These are phyloP conservation scores for Chiridota heheva DNA, from an alignment of 35 echinoderm and acorn worm genomes.

Conservation along the genomic window DNA sequence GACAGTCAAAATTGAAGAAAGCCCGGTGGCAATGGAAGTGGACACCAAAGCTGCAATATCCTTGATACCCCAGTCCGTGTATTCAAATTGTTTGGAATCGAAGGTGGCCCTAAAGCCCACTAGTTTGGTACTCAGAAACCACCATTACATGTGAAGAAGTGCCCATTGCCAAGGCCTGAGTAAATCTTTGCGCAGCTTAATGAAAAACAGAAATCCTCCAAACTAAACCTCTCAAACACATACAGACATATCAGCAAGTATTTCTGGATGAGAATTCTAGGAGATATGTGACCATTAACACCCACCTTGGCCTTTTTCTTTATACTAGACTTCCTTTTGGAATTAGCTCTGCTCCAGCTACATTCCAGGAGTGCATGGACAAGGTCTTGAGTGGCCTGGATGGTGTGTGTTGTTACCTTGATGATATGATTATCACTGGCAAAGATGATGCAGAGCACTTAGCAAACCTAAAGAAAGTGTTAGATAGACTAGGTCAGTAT, in stretches of 20 bases:
- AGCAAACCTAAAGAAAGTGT: constrained; percentile 19
- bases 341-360: constrained; percentile 37
- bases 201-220: constrained; percentile 39
- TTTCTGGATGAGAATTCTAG: constrained; percentile 32
- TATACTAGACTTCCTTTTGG: constrained; percentile 48
- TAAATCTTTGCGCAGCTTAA: constrained; percentile 45
- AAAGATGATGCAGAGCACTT: constrained; percentile 22
- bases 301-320: constrained; percentile 10
- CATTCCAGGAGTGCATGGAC: constrained; percentile 46
- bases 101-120: neutral
- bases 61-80: neutral
- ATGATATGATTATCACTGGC: constrained; percentile 57
- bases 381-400: constrained; percentile 20
- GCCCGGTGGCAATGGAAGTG: constrained; percentile 19
- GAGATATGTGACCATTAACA: constrained; percentile 30
- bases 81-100: neutral
- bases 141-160: constrained; percentile 41
- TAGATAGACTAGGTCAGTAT: constrained; percentile 1
- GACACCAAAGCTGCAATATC: constrained; percentile 29
- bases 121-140: neutral
- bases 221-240: constrained; percentile 45
- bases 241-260: constrained; percentile 61
- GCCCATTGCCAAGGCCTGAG: constrained; percentile 45
- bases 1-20: constrained; percentile 4
- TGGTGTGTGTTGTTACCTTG: constrained; percentile 37